These are phyloP conservation scores for Lytechinus variegatus DNA, from an alignment of 35 echinoderm and acorn worm species.

Conservation along the genomic window DNA sequence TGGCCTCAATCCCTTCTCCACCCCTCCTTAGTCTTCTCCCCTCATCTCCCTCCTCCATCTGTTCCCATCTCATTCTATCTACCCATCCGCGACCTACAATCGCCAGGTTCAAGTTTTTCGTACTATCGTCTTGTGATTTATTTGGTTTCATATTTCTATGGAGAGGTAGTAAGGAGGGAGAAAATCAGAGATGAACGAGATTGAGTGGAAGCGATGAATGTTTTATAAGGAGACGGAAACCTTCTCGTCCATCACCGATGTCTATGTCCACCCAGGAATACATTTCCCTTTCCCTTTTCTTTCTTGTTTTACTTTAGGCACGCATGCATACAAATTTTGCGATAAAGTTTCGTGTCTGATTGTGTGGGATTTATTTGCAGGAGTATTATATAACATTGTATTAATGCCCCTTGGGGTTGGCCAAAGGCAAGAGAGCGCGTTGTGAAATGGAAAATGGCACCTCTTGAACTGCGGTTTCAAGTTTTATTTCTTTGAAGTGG, in stretches of 20 bases:
- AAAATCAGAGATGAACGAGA: conserved; percentile 4
- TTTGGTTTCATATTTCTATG: conserved; percentile 13
- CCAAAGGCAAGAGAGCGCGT: neutral
- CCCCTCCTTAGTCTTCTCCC: neutral
- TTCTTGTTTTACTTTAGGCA: neutral
- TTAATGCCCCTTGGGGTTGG: neutral
- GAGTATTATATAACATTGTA: neutral
- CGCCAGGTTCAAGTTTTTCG: neutral
- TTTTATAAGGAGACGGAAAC: neutral
- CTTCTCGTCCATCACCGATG: neutral
- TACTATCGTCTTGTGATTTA: neutral
- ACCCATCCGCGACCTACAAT: neutral
- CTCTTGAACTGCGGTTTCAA: neutral
- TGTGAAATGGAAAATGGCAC: neutral
- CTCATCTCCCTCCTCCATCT: neutral
- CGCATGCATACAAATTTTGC: conserved; percentile 4
- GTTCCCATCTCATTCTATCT: neutral
- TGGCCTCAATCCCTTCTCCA: neutral
- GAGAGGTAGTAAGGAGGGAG: neutral
- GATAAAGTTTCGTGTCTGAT: conserved; percentile 12
- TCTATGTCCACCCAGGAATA: neutral
- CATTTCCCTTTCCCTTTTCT: neutral
- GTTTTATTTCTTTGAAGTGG: neutral
- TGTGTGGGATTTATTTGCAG: conserved; percentile 1
- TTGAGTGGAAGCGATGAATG: neutral